phyloP scores from a whole-genome alignment of 2,113 vertebrate species.

The Paramisgurnus dabryanus region DNA sequence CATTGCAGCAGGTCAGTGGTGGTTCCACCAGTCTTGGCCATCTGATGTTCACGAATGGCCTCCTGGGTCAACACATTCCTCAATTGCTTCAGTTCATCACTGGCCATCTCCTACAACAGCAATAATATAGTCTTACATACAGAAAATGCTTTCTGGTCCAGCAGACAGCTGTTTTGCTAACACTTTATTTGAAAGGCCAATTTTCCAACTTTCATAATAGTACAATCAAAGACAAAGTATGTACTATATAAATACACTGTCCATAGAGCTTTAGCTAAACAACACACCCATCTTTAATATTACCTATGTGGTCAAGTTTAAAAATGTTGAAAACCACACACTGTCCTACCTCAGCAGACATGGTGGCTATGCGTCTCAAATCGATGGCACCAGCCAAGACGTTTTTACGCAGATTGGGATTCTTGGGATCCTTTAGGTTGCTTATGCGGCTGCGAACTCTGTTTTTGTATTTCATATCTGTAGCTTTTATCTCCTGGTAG shows the following conservation, averaged over 20 bases:
- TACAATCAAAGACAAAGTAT: neutral
- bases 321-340: neutral
- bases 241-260: neutral
- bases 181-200: neutral
- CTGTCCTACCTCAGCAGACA: conserved; percentile 88
- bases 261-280: neutral
- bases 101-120: conserved; percentile 91
- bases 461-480: conserved; percentile 98
- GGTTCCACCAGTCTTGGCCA: conserved; percentile 96
- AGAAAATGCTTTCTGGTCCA: neutral
- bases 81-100: conserved; percentile 91
- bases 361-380: conserved; percentile 83
- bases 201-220: neutral
- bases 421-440: conserved; percentile 97
- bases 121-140: neutral
- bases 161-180: neutral
- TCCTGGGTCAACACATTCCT: conserved; percentile 92
- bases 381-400: conserved; percentile 86
- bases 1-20: conserved; percentile 93
- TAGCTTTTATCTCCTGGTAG: conserved; percentile 91
- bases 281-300: neutral
- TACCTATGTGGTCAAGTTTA: neutral
- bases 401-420: conserved; percentile 85
- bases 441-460: conserved; percentile 94
- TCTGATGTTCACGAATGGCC: conserved; percentile 97